Evolutionary conservation across 2,113 vertebrate species (phyloP).

Genomic region (Protomyctophum bolini): DNA sequence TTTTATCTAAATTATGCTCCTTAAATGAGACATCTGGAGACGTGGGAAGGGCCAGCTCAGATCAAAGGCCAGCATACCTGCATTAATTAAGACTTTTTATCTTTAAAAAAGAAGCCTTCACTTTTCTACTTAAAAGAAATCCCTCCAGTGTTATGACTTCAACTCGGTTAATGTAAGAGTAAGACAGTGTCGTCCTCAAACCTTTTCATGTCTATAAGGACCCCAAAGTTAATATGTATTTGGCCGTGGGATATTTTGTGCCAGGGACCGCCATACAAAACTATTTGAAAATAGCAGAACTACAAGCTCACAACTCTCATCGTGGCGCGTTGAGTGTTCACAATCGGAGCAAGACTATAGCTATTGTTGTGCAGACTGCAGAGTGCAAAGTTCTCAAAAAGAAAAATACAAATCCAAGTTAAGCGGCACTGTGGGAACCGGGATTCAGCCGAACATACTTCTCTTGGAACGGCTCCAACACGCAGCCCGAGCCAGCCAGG

Average conservation of each 20-base stretch:
- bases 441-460: not conserved
- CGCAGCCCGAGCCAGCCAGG: not conserved
- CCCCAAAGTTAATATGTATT: too few species aligned
- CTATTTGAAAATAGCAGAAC: too few species aligned
- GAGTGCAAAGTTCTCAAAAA: slow-evolving; percentile 20
- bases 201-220: too few species aligned
- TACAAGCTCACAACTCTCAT: too few species aligned
- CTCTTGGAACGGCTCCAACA: not conserved
- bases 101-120: slow-evolving; percentile 66
- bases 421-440: not conserved
- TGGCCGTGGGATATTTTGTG: too few species aligned
- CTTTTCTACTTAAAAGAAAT: slow-evolving; percentile 48
- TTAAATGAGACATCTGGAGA: slow-evolving; percentile 56
- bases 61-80: slow-evolving; percentile 69
- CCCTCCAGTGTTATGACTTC: slow-evolving; percentile 40
- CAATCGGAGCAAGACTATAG: too few species aligned
- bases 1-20: slow-evolving; percentile 49
- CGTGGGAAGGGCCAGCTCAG: slow-evolving; percentile 37
- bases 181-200: too few species aligned
- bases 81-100: slow-evolving; percentile 63
- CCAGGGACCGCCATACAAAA: too few species aligned
- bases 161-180: slow-evolving; percentile 27
- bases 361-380: slow-evolving; percentile 30
- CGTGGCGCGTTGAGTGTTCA: too few species aligned
- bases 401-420: slow-evolving; percentile 24